These are phyloP conservation scores for Mus spretus DNA, from an alignment of 2,797 vertebrate species.

Conservation along the genomic window DNA sequence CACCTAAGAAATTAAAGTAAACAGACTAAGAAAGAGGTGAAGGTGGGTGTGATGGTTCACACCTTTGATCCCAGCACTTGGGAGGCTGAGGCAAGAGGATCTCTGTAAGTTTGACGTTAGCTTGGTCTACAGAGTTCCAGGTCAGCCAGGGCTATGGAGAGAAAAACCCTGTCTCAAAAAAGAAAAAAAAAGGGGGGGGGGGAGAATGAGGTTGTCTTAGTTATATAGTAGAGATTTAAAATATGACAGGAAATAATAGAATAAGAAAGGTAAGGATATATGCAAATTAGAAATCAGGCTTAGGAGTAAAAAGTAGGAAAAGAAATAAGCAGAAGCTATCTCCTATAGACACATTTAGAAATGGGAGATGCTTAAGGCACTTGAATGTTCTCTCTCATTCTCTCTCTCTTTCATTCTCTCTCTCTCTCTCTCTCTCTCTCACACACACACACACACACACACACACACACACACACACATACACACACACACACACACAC, in stretches of 20 bases:
- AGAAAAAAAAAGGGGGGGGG: background rate
- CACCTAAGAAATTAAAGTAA: constrained; percentile 19
- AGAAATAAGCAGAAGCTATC: background rate
- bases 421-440: too few relatives aligned
- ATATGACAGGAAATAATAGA: background rate
- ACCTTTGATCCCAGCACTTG: background rate
- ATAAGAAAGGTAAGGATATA: background rate
- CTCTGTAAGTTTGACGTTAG: background rate
- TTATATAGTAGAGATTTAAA: background rate
- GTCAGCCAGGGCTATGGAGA: background rate
- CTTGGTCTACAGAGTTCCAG: background rate
- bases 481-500: too few relatives aligned
- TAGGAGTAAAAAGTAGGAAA: background rate
- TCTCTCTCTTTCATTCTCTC: too few relatives aligned
- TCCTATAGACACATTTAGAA: background rate
- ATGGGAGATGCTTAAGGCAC: background rate
- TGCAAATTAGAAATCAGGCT: background rate
- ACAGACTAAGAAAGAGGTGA: constrained; percentile 22
- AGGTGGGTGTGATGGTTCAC: background rate
- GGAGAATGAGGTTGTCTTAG: background rate
- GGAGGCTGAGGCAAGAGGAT: background rate
- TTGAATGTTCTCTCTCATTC: background rate
- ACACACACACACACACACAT: too few relatives aligned
- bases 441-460: too few relatives aligned
- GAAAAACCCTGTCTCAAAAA: background rate